Percentiles rank a stretch among this genome's conserved stretches.
Conservation (phyloP, 37 sponge, comb jelly and placozoan species). For the Geodia barretti region DNA sequence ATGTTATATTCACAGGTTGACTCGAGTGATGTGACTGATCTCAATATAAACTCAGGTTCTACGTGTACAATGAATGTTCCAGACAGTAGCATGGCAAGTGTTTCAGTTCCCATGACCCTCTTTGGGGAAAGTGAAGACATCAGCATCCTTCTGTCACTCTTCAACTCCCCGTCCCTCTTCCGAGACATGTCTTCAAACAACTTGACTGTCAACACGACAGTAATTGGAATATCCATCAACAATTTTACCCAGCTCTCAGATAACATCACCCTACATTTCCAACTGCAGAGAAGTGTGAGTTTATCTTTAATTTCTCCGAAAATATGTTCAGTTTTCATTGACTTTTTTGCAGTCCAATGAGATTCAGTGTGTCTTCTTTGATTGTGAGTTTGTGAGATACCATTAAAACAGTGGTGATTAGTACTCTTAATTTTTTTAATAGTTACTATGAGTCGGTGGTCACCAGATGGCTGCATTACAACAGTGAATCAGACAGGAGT, state of each 20-base stretch:
- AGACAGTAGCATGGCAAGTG: neutral
- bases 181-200: neutral
- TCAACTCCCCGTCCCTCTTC: neutral
- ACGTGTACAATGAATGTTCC: neutral
- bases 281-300: neutral
- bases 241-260: neutral
- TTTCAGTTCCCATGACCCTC: neutral
- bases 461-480: slow-evolving; percentile 32
- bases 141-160: neutral
- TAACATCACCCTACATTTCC: neutral
- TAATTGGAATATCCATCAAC: neutral
- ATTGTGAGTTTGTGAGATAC: neutral
- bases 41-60: neutral
- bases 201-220: neutral
- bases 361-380: neutral
- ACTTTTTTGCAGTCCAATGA: neutral
- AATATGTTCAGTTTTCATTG: neutral
- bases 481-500: neutral
- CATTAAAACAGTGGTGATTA: no score
- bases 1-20: no score
- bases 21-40: no score
- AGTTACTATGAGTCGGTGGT: slow-evolving; percentile 33
- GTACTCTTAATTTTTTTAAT: neutral
- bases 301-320: no score
- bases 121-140: neutral